Conservation (phyloP, 2,888 invertebrate species). For the Polia nebulosa region DNA sequence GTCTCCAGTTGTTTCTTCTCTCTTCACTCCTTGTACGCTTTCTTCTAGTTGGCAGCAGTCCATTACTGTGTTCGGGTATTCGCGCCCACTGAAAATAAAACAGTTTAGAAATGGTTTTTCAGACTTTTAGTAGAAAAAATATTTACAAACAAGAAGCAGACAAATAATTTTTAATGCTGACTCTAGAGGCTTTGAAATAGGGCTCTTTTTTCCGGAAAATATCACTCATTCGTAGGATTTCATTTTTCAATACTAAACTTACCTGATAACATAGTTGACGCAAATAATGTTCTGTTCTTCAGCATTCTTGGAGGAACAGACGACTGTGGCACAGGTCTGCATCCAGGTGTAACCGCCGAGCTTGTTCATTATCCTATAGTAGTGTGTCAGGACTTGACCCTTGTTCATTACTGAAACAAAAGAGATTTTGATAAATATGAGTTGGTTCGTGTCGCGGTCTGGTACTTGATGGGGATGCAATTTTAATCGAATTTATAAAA, state of each 20-base stretch:
- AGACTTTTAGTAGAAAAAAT: too few relatives aligned
- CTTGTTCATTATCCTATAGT: slow-evolving; percentile 99
- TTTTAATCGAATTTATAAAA: too few relatives aligned
- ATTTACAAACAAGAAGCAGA: too few relatives aligned
- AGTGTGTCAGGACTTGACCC: slow-evolving; percentile 98
- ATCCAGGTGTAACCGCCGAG: slow-evolving; percentile 99
- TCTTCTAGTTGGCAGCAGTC: slow-evolving; percentile 98
- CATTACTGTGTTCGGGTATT: slow-evolving; percentile 97
- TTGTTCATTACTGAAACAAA: slow-evolving; percentile 96
- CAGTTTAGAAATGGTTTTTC: too few relatives aligned
- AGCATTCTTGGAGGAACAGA: slow-evolving; percentile 98
- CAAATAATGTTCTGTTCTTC: slow-evolving; percentile 99
- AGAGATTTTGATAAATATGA: slow-evolving; percentile 4
- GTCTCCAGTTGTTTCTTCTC: slow-evolving; percentile 95
- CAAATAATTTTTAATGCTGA: too few relatives aligned
- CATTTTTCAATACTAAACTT: slow-evolving; percentile 66
- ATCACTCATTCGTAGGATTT: not conserved
- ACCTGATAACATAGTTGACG: slow-evolving; percentile 99
- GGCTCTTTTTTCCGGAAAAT: too few relatives aligned
- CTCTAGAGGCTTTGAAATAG: too few relatives aligned
- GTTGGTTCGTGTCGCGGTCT: not conserved
- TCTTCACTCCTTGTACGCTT: slow-evolving; percentile 94
- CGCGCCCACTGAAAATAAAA: slow-evolving; percentile 95
- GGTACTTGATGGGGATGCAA: too few relatives aligned
- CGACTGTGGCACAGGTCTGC: slow-evolving; percentile 99